Evolutionary conservation across 30 jellyfish, hydroid and myxozoan species (phyloP).

Genomic region (Chrysaora quinquecirrha): DNA sequence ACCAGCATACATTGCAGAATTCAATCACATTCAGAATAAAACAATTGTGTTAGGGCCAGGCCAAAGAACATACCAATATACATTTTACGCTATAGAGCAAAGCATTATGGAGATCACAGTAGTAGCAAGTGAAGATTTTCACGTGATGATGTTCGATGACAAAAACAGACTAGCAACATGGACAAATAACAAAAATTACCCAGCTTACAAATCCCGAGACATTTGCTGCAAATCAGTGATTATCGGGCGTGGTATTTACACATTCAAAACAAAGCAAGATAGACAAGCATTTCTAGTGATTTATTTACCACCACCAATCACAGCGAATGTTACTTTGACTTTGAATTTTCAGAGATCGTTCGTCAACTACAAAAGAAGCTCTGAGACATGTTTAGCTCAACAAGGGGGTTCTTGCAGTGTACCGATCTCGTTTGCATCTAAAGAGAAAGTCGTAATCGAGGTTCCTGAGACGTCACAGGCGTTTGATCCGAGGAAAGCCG

Average conservation of each 20-base stretch:
- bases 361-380: constrained; percentile 26
- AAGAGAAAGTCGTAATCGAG: constrained; percentile 55
- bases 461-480: constrained; percentile 41
- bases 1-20: constrained; percentile 19
- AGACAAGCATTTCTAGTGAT: constrained; percentile 35
- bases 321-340: constrained; percentile 3
- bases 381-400: constrained; percentile 40
- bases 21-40: constrained; percentile 14
- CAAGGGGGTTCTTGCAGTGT: constrained; percentile 43
- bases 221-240: constrained; percentile 55
- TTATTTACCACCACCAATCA: neutral
- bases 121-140: constrained; percentile 31
- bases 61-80: constrained; percentile 21
- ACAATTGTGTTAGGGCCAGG: constrained; percentile 11
- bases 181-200: constrained; percentile 59
- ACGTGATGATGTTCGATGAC: constrained; percentile 44
- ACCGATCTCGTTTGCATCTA: constrained; percentile 67
- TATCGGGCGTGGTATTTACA: constrained; percentile 36
- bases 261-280: constrained; percentile 48
- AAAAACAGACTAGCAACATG: constrained; percentile 45
- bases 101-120: constrained; percentile 47
- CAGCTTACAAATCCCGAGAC: constrained; percentile 31
- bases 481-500: constrained; percentile 20
- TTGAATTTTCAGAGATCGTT: constrained; percentile 32
- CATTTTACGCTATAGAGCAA: constrained; percentile 40